A percentile compares a stretch with the other conserved stretches of the same genome.
These are phyloP conservation scores for Meta bourneti DNA, from an alignment of 2,888 invertebrate genomes.

Conservation along the genomic window DNA sequence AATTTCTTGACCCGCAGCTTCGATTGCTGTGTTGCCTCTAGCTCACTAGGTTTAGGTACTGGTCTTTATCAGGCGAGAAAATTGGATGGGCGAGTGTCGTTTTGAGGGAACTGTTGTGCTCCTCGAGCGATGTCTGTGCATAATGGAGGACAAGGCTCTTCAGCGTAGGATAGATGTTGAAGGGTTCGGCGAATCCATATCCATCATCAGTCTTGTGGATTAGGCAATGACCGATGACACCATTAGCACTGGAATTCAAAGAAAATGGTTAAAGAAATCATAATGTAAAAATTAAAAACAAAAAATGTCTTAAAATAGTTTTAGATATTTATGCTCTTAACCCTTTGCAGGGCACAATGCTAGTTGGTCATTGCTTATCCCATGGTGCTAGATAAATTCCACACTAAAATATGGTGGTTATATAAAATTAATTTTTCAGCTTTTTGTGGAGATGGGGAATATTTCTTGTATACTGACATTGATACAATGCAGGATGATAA, in stretches of 20 bases:
- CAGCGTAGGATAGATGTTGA: slow-evolving; percentile 93
- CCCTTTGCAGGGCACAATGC: neutral
- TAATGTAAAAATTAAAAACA: too few relatives aligned
- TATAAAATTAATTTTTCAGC: too few relatives aligned
- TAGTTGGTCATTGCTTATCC: too few relatives aligned
- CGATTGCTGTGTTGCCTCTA: slow-evolving; percentile 17
- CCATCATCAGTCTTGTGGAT: slow-evolving; percentile 93
- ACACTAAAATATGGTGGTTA: too few relatives aligned
- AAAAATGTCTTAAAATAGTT: too few relatives aligned
- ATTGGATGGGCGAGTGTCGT: slow-evolving; percentile 92
- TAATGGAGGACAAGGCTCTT: slow-evolving; percentile 95
- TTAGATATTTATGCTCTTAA: too few relatives aligned
- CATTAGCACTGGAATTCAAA: slow-evolving; percentile 85
- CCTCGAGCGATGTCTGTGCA: slow-evolving; percentile 93
- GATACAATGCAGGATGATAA: too few relatives aligned
- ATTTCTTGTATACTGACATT: too few relatives aligned
- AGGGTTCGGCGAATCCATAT: slow-evolving; percentile 96
- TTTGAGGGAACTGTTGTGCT: slow-evolving; percentile 91
- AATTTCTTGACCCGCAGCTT: neutral
- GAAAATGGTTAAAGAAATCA: neutral
- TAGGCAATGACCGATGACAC: slow-evolving; percentile 93
- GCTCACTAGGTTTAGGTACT: slow-evolving; percentile 57
- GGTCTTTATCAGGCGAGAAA: slow-evolving; percentile 69
- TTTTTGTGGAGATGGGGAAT: neutral
- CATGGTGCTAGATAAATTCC: too few relatives aligned